Conservation (phyloP, 2,797 vertebrate genomes). For the Falco berigora region DNA sequence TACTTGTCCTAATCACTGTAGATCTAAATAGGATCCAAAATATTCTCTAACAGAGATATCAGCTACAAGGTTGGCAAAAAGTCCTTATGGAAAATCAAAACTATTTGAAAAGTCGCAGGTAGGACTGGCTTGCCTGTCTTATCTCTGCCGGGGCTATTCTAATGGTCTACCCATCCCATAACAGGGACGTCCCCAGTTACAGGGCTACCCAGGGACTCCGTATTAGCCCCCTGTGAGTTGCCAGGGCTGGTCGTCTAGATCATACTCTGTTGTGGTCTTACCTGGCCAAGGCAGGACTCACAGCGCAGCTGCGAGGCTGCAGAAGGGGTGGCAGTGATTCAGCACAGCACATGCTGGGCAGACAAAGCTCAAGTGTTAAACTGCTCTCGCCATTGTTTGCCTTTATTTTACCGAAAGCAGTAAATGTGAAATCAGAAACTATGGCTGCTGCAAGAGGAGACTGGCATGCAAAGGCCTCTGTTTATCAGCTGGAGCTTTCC, state of each 20-base stretch:
- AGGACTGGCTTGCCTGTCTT: background rate
- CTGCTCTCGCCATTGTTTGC: background rate
- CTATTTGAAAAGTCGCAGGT: background rate
- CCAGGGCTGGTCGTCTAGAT: background rate
- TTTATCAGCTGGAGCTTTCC: background rate
- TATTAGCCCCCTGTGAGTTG: background rate
- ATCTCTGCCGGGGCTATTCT: background rate
- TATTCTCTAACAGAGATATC: background rate
- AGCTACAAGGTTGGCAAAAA: background rate
- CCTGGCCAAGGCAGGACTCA: background rate
- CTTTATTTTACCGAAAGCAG: background rate
- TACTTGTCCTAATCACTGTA: background rate
- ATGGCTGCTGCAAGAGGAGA: background rate
- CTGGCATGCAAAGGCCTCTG: fast-evolving
- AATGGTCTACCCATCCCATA: background rate
- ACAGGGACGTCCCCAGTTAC: background rate
- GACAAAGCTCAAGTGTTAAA: background rate
- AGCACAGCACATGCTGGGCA: background rate
- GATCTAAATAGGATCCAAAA: background rate
- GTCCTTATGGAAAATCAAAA: background rate
- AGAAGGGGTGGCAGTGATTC: background rate
- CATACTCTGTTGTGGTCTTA: fast-evolving
- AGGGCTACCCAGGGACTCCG: background rate
- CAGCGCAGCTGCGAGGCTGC: background rate
- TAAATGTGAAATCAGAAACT: background rate